These are phyloP conservation scores for Zoanthus solanderi DNA, from an alignment of 92 coral and sea anemone species.

Conservation along the genomic window DNA sequence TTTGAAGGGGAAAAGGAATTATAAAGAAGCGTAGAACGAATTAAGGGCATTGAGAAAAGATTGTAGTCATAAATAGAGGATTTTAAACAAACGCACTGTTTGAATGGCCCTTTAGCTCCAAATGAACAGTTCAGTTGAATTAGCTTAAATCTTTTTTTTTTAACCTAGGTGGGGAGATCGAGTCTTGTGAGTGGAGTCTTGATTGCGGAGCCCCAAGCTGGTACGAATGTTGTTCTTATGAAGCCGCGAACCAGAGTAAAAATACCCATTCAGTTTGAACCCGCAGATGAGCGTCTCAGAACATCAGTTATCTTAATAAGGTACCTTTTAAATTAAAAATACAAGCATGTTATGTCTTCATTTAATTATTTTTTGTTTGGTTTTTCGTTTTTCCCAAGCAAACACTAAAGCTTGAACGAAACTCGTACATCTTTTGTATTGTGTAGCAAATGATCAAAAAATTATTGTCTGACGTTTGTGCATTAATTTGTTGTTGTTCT, in stretches of 20 bases:
- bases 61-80: too few species aligned
- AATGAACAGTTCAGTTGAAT: too few species aligned
- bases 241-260: slow-evolving; percentile 83
- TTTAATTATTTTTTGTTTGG: too few species aligned
- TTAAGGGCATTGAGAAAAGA: too few species aligned
- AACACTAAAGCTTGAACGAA: neutral
- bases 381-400: too few species aligned
- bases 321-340: slow-evolving; percentile 30
- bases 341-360: neutral
- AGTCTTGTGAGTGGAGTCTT: slow-evolving; percentile 57
- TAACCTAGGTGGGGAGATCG: slow-evolving; percentile 59
- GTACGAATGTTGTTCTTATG: slow-evolving; percentile 76
- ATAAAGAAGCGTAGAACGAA: too few species aligned
- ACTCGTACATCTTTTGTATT: neutral
- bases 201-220: slow-evolving; percentile 73
- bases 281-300: slow-evolving; percentile 83
- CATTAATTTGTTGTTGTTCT: neutral
- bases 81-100: too few species aligned
- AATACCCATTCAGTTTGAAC: slow-evolving; percentile 87
- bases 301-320: slow-evolving; percentile 86
- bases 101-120: too few species aligned
- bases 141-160: neutral
- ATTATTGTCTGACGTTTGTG: neutral
- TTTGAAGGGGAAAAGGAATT: too few species aligned
- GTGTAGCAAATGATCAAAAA: neutral